These are phyloP conservation scores for Dynastes grantii DNA, from an alignment of 2,888 invertebrate genomes.

Conservation along the genomic window DNA sequence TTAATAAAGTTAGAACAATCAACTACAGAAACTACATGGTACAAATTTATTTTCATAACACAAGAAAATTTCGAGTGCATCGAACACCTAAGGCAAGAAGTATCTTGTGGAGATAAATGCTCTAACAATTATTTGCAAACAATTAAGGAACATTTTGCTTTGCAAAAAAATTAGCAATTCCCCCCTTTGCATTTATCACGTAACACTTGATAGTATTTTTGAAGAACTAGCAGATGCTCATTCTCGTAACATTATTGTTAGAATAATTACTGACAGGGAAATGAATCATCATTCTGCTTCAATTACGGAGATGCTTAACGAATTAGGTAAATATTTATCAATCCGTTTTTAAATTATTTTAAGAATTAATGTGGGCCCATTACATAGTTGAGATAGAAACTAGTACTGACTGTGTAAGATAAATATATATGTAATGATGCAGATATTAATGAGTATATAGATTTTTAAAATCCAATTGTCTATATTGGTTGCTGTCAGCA, in stretches of 20 bases:
- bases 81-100: slow-evolving; percentile 43
- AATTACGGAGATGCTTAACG: slow-evolving; percentile 29
- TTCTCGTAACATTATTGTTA: slow-evolving; percentile 27
- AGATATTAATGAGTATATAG: too few relatives aligned
- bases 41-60: slow-evolving; percentile 49
- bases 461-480: too few relatives aligned
- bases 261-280: slow-evolving; percentile 49
- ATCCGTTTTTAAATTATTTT: slow-evolving; percentile 5
- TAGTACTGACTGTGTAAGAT: too few relatives aligned
- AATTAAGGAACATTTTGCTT: slow-evolving; percentile 29
- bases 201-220: slow-evolving; percentile 44
- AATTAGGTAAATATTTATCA: slow-evolving; percentile 38
- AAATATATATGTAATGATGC: too few relatives aligned
- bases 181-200: slow-evolving; percentile 49
- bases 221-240: slow-evolving; percentile 33
- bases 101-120: slow-evolving; percentile 45
- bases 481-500: too few relatives aligned
- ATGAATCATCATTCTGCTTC: slow-evolving; percentile 46
- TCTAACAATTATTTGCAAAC: slow-evolving; percentile 45
- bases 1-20: background rate
- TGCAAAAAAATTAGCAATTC: slow-evolving; percentile 47
- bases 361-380: background rate
- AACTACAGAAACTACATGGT: background rate
- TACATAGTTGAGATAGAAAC: too few relatives aligned
- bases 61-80: slow-evolving; percentile 43